Conservation (phyloP, 1,140 invertebrate species). For the Cherax destructor region DNA sequence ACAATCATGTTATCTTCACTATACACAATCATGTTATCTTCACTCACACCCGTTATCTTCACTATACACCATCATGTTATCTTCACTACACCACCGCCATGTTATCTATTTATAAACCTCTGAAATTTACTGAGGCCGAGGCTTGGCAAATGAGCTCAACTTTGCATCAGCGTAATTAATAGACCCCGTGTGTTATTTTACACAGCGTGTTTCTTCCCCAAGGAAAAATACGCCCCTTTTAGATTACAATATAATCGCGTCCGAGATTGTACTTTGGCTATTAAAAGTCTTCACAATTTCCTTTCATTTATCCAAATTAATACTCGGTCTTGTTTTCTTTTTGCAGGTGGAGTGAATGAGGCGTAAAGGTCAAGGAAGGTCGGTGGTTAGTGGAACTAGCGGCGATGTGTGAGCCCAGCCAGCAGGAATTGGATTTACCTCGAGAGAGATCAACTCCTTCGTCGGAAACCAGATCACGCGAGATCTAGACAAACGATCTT, state of each 20-base stretch:
- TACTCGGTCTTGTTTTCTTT: background rate
- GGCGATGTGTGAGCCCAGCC: background rate
- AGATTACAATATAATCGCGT: background rate
- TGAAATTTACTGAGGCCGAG: background rate
- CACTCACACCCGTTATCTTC: too few species aligned
- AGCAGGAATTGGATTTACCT: background rate
- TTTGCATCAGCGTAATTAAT: slow-evolving; percentile 1
- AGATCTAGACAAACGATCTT: slow-evolving; percentile 2
- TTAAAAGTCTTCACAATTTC: background rate
- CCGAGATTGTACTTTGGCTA: background rate
- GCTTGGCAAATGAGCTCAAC: background rate
- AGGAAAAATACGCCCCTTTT: background rate
- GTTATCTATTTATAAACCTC: background rate
- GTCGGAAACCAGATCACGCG: background rate
- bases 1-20: too few species aligned
- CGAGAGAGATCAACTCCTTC: background rate
- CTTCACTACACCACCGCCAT: background rate
- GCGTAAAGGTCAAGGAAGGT: background rate
- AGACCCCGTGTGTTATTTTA: background rate
- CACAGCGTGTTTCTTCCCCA: background rate
- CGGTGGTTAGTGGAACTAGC: background rate
- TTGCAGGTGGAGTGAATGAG: background rate
- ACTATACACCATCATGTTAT: too few species aligned
- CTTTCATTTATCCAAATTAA: background rate
- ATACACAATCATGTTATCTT: too few species aligned